Conservation (phyloP, 2,113 vertebrate genomes). For the Stegostoma tigrinum region DNA sequence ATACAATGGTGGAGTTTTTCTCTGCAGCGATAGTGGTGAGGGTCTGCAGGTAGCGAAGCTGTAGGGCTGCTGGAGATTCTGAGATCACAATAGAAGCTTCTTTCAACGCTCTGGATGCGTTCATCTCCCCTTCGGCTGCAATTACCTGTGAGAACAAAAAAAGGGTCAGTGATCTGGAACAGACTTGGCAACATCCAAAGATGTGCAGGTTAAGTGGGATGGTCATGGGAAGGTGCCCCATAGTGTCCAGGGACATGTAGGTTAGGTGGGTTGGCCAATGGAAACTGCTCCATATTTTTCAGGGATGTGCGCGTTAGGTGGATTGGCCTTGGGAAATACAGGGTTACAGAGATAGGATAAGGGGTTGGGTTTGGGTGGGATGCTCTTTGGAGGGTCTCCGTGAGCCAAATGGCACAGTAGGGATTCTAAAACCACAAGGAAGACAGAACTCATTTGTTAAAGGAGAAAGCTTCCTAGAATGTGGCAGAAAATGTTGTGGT, state of each 20-base stretch:
- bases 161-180: rapidly evolving
- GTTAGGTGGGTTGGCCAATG: too few species aligned
- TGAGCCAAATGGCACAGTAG: too few species aligned
- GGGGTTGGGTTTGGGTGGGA: too few species aligned
- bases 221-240: too few species aligned
- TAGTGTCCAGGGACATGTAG: too few species aligned
- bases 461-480: background rate
- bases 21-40: conserved; percentile 80
- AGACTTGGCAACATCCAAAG: background rate
- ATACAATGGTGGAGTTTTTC: conserved; percentile 88
- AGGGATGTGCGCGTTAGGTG: too few species aligned
- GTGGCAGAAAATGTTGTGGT: background rate
- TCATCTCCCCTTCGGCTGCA: conserved; percentile 84
- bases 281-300: too few species aligned
- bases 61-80: conserved; percentile 78
- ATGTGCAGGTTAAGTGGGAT: too few species aligned
- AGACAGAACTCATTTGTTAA: background rate
- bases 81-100: conserved; percentile 83
- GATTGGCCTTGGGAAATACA: too few species aligned
- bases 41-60: conserved; percentile 88
- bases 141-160: conserved; percentile 63
- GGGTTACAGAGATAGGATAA: too few species aligned
- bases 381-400: too few species aligned
- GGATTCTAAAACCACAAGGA: background rate
- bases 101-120: conserved; percentile 76